Evolutionary conservation across 2,797 vertebrate genomes (phyloP).

Genomic region (Pangasius larnaudii): DNA sequence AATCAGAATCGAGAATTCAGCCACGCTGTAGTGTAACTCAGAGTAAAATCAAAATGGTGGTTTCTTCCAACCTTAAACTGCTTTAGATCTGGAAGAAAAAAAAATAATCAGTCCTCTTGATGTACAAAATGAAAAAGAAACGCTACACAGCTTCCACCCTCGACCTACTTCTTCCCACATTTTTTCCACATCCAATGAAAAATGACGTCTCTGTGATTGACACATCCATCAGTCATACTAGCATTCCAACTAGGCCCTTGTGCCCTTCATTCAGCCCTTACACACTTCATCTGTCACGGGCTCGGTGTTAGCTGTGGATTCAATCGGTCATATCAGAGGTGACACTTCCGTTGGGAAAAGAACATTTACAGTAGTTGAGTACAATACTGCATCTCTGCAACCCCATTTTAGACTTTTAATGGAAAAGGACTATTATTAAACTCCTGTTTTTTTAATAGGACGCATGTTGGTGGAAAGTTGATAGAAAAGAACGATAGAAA

Average conservation of each 20-base stretch:
- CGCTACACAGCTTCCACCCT: background rate
- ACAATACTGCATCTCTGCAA: constrained; percentile 1
- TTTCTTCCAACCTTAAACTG: too few relatives aligned
- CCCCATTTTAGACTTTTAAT: constrained; percentile 29
- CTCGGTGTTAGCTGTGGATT: constrained; percentile 61
- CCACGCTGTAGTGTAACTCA: background rate
- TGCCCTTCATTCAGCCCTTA: constrained; percentile 64
- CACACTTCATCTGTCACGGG: constrained; percentile 67
- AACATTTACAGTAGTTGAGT: constrained; percentile 38
- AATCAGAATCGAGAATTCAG: background rate
- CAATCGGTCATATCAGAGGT: constrained; percentile 46
- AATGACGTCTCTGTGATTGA: constrained; percentile 71
- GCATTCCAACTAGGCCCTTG: constrained; percentile 65
- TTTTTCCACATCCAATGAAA: constrained; percentile 65
- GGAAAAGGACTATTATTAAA: constrained; percentile 8
- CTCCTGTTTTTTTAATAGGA: background rate
- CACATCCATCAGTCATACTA: constrained; percentile 74
- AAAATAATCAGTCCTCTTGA: background rate
- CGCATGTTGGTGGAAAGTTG: background rate
- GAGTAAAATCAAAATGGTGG: background rate
- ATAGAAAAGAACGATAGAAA: background rate
- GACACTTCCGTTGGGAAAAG: constrained; percentile 44
- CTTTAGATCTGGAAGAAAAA: background rate
- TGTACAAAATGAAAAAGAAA: background rate
- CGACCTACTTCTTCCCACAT: background rate